A percentile compares a stretch with the other conserved stretches of the same genome.
phyloP scores from a whole-genome alignment of 2,888 invertebrate species.

The Apotomis betuletana region DNA sequence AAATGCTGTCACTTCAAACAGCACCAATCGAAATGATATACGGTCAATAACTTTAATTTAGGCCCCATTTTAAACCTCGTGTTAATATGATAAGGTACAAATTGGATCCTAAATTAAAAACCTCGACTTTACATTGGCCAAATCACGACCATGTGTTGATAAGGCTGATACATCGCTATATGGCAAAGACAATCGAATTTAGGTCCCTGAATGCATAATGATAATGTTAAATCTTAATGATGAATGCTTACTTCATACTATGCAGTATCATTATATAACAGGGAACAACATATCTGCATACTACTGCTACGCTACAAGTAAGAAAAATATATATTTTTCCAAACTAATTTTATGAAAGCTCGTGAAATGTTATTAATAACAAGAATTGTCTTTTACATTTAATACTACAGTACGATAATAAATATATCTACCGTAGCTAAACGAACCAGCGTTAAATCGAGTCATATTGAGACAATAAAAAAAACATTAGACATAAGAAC shows the following conservation, averaged over 20 bases:
- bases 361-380: slow-evolving; percentile 75
- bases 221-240: background rate
- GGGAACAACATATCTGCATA: slow-evolving; percentile 57
- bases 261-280: slow-evolving; percentile 50
- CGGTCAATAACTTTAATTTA: too few relatives aligned
- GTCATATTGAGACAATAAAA: slow-evolving; percentile 39
- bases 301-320: slow-evolving; percentile 75
- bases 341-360: slow-evolving; percentile 79
- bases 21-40: too few relatives aligned
- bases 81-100: too few relatives aligned
- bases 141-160: too few relatives aligned
- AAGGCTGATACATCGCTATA: too few relatives aligned
- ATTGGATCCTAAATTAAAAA: too few relatives aligned
- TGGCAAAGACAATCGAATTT: too few relatives aligned
- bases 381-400: slow-evolving; percentile 80
- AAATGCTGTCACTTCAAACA: too few relatives aligned
- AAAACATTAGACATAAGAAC: slow-evolving; percentile 50
- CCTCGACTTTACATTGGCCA: too few relatives aligned
- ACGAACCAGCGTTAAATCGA: slow-evolving; percentile 57
- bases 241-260: slow-evolving; percentile 47
- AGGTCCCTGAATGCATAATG: too few relatives aligned
- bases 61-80: too few relatives aligned
- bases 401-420: slow-evolving; percentile 61
- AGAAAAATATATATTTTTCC: slow-evolving; percentile 78
- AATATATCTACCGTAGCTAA: slow-evolving; percentile 53